phyloP scores from a whole-genome alignment of 2,113 vertebrate genomes.

The Lophotis ruficrista region DNA sequence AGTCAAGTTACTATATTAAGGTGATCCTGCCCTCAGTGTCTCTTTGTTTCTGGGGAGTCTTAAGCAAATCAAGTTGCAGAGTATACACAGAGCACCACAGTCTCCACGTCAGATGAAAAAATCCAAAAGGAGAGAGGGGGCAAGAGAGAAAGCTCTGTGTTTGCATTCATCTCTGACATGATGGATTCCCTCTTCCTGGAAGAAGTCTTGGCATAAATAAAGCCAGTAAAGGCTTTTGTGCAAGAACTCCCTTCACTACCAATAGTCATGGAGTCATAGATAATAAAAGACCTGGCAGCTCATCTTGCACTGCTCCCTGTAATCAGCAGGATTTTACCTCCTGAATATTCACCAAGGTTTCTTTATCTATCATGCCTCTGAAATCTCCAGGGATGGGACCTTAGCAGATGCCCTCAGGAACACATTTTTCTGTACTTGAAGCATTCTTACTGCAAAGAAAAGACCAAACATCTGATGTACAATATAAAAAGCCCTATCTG shows the following conservation, averaged over 20 bases:
- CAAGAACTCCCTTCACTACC: slow-evolving; percentile 28
- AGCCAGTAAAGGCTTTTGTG: slow-evolving; percentile 45
- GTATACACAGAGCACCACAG: not conserved
- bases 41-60: slow-evolving; percentile 23
- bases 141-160: slow-evolving; percentile 28
- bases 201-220: slow-evolving; percentile 54
- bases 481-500: not conserved
- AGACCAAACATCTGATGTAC: not conserved
- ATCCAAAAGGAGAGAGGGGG: slow-evolving; percentile 12
- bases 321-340: slow-evolving; percentile 49
- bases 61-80: slow-evolving; percentile 18
- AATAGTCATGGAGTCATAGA: not conserved
- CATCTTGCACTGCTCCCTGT: not conserved
- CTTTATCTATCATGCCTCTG: slow-evolving; percentile 11
- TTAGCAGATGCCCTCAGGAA: slow-evolving; percentile 15
- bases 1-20: slow-evolving; percentile 47
- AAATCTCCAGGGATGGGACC: slow-evolving; percentile 7
- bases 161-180: slow-evolving; percentile 47
- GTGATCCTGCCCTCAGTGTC: not conserved
- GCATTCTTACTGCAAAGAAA: not conserved
- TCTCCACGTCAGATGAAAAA: not conserved
- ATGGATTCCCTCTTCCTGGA: slow-evolving; percentile 56
- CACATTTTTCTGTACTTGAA: not conserved
- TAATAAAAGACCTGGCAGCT: slow-evolving; percentile 55
- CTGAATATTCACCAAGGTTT: slow-evolving; percentile 22